Percentiles rank a stretch among this genome's conserved stretches.
Conservation (phyloP, 2,797 vertebrate genomes). For the Glyptemys insculpta region DNA sequence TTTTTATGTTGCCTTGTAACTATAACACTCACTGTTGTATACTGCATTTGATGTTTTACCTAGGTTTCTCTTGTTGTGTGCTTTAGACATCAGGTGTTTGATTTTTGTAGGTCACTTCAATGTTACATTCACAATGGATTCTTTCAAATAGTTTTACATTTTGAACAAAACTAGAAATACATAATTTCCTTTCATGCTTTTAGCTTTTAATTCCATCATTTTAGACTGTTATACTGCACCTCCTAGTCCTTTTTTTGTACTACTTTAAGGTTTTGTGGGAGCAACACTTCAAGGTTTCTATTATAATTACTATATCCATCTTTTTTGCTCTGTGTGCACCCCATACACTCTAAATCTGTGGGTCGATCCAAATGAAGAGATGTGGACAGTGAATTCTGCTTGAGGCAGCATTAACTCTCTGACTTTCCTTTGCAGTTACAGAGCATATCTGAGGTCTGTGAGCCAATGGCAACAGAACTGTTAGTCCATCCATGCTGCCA, state of each 20-base stretch:
- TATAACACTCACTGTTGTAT: constrained; percentile 45
- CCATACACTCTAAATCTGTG: not conserved
- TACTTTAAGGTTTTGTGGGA: constrained; percentile 47
- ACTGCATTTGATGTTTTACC: constrained; percentile 53
- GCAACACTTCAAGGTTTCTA: constrained; percentile 55
- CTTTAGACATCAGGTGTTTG: constrained; percentile 60
- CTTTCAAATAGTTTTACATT: constrained; percentile 62
- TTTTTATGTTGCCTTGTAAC: constrained; percentile 68
- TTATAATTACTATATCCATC: constrained; percentile 49
- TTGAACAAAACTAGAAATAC: constrained; percentile 58
- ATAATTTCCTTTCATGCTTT: constrained; percentile 7
- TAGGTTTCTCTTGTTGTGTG: constrained; percentile 31
- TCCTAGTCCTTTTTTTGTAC: constrained; percentile 55
- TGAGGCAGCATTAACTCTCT: not conserved
- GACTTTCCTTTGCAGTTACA: not conserved
- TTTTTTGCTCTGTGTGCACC: not conserved
- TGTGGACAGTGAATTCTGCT: not conserved
- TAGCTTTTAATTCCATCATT: constrained; percentile 10
- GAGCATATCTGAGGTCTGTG: not conserved
- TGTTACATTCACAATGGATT: constrained; percentile 68
- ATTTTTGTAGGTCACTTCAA: constrained; percentile 79
- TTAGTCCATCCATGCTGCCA: not conserved
- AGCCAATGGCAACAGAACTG: not conserved
- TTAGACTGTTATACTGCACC: constrained; percentile 47
- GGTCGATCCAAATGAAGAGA: not conserved